These are phyloP conservation scores for Heteropelma amictum DNA, from an alignment of 2,888 invertebrate genomes.

Conservation along the genomic window DNA sequence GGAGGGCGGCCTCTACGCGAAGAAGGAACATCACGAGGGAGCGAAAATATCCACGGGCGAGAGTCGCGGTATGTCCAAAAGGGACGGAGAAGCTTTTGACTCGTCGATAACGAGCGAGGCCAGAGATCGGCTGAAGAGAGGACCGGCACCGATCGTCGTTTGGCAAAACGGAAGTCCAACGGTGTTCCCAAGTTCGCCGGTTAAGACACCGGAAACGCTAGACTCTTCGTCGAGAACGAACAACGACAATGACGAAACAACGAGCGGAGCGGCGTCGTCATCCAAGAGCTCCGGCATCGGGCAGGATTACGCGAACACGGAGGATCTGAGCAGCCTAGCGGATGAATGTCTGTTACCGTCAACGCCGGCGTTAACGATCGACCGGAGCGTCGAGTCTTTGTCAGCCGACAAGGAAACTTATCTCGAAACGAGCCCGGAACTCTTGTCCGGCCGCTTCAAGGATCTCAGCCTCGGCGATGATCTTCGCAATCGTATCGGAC, in stretches of 20 bases:
- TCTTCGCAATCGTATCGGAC: slow-evolving; percentile 57
- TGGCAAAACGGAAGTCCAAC: slow-evolving; percentile 74
- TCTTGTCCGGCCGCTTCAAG: slow-evolving; percentile 54
- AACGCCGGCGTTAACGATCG: slow-evolving; percentile 69
- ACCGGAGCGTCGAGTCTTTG: slow-evolving; percentile 67
- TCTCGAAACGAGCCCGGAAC: slow-evolving; percentile 59
- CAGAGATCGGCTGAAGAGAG: slow-evolving; percentile 55
- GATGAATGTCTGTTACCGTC: slow-evolving; percentile 69
- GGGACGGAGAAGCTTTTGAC: slow-evolving; percentile 4
- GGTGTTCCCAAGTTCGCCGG: slow-evolving; percentile 66
- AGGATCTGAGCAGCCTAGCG: slow-evolving; percentile 69
- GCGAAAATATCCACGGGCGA: slow-evolving; percentile 52
- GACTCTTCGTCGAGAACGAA: slow-evolving; percentile 25
- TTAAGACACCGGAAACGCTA: slow-evolving; percentile 43
- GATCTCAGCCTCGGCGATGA: slow-evolving; percentile 60
- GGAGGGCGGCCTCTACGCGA: slow-evolving; percentile 61
- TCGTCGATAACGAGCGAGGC: slow-evolving; percentile 32
- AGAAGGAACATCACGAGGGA: slow-evolving; percentile 60
- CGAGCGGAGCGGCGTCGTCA: slow-evolving; percentile 59
- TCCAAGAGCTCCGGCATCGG: slow-evolving; percentile 79
- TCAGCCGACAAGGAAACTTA: slow-evolving; percentile 65
- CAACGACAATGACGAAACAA: neutral
- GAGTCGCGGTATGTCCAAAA: slow-evolving; percentile 7
- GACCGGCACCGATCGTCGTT: slow-evolving; percentile 73
- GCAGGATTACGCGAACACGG: slow-evolving; percentile 74